These are phyloP conservation scores for Pseudomyrmex concolor DNA, from an alignment of 1,140 invertebrate species.

Conservation along the genomic window DNA sequence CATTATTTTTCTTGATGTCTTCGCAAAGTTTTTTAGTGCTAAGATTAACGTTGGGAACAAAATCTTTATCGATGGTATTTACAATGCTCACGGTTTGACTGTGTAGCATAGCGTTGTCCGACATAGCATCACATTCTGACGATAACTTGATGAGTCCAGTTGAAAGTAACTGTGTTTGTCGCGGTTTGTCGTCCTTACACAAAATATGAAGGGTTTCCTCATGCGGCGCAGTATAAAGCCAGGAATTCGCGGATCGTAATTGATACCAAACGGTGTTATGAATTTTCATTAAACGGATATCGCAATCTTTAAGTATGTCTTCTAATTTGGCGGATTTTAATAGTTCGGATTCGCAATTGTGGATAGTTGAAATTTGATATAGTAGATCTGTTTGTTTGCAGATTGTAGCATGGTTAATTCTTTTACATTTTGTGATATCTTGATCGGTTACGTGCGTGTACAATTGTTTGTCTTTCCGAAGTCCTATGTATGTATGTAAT, in stretches of 20 bases:
- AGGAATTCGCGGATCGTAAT: background rate
- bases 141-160: no score
- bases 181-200: background rate
- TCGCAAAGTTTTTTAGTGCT: background rate
- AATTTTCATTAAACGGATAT: background rate
- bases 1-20: background rate
- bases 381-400: background rate
- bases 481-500: background rate
- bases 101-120: no score
- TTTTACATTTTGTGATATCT: slow-evolving; percentile 17
- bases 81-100: background rate
- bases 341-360: background rate
- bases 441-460: background rate
- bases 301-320: background rate
- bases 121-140: no score
- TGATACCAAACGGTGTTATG: background rate
- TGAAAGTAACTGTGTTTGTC: background rate
- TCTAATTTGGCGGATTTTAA: background rate
- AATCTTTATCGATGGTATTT: background rate
- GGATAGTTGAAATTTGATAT: background rate
- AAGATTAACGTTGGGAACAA: background rate
- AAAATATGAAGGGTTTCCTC: background rate
- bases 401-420: background rate
- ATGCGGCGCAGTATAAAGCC: background rate
- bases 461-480: background rate